A percentile compares a stretch with the other conserved stretches of the same genome.
phyloP scores from a whole-genome alignment of 1,140 invertebrate species.

The Drosophila kepulauana region DNA sequence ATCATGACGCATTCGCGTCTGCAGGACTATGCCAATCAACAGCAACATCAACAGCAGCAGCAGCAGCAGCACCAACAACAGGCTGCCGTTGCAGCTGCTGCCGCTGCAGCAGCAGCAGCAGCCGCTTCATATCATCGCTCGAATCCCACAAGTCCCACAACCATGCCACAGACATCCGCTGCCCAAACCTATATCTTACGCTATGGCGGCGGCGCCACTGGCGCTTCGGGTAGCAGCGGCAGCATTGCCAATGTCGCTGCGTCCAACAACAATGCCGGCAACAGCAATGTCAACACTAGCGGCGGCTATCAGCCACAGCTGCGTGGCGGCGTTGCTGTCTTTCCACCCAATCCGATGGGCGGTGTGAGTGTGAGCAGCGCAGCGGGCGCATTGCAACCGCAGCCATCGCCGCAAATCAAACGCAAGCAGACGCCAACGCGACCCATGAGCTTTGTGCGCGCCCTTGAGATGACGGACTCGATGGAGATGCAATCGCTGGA shows the following conservation, averaged over 20 bases:
- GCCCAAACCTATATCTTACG: slow-evolving; percentile 77
- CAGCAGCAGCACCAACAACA: slow-evolving; percentile 47
- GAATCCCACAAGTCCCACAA: slow-evolving; percentile 92
- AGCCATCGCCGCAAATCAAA: slow-evolving; percentile 89
- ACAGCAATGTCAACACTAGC: slow-evolving; percentile 1
- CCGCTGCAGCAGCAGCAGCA: slow-evolving; percentile 83
- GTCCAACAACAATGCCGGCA: neutral
- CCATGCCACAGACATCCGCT: slow-evolving; percentile 85
- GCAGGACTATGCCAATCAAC: slow-evolving; percentile 70
- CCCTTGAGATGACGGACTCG: slow-evolving; percentile 95
- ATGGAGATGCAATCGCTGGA: slow-evolving; percentile 88
- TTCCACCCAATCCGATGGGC: slow-evolving; percentile 87
- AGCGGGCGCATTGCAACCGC: slow-evolving; percentile 57
- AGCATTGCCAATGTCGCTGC: slow-evolving; percentile 64
- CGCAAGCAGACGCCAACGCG: slow-evolving; percentile 88
- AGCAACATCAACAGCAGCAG: slow-evolving; percentile 63
- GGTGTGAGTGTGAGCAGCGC: slow-evolving; percentile 43
- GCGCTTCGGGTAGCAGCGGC: slow-evolving; percentile 61
- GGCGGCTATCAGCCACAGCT: slow-evolving; percentile 87
- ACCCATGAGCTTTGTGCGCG: slow-evolving; percentile 96
- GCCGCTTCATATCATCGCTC: slow-evolving; percentile 88
- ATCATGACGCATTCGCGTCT: slow-evolving; percentile 82
- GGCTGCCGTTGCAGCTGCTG: slow-evolving; percentile 82
- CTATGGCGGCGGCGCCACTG: slow-evolving; percentile 58
- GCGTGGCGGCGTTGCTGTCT: slow-evolving; percentile 89